A percentile compares a stretch with the other conserved stretches of the same genome.
Evolutionary conservation across 2,888 invertebrate genomes (phyloP).

Genomic region (Achlya flavicornis): DNA sequence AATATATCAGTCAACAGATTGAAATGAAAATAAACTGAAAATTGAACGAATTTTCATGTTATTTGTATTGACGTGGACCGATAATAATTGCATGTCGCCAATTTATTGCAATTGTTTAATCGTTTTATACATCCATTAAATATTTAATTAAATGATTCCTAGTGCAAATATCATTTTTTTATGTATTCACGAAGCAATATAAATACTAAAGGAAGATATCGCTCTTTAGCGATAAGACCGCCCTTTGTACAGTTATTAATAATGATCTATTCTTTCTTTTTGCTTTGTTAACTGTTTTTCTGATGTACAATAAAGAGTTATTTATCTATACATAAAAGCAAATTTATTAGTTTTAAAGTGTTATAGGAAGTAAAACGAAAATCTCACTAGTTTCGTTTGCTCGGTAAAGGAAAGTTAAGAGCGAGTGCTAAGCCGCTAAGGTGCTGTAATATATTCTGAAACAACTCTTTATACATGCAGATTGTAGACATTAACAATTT

Average conservation of each 20-base stretch:
- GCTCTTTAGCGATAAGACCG: too few relatives aligned
- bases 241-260: too few relatives aligned
- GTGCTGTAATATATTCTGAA: neutral
- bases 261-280: too few relatives aligned
- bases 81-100: slow-evolving; percentile 17
- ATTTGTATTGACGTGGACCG: neutral
- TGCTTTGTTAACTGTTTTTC: too few relatives aligned
- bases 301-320: too few relatives aligned
- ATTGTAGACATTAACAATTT: neutral
- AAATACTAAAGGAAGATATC: too few relatives aligned
- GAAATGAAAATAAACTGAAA: slow-evolving; percentile 2
- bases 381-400: neutral
- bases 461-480: neutral
- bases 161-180: neutral
- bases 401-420: neutral
- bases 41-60: neutral
- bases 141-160: neutral
- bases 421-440: too few relatives aligned
- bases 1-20: neutral
- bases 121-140: neutral
- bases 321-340: neutral
- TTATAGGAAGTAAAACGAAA: neutral
- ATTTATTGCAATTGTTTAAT: slow-evolving; percentile 27
- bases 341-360: neutral
- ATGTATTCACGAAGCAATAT: neutral